Percentiles rank a stretch among this genome's conserved stretches.
Conservation (phyloP, 2,888 invertebrate genomes). For the Chromoteleia sp. region DNA sequence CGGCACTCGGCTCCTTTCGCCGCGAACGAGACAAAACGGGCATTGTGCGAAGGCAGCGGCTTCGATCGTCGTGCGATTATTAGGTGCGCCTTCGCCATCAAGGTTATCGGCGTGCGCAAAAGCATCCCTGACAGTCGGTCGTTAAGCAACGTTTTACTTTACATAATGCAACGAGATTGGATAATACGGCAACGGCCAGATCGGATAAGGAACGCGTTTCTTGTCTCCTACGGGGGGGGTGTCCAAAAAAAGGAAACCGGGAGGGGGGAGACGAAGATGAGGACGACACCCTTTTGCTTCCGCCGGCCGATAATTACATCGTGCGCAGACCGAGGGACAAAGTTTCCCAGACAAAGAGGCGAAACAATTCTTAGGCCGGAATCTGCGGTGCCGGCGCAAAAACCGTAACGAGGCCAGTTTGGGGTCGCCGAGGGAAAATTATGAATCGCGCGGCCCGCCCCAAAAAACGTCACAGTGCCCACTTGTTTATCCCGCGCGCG, state of each 20-base stretch:
- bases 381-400: slow-evolving; percentile 81
- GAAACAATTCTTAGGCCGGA: slow-evolving; percentile 76
- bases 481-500: slow-evolving; percentile 58
- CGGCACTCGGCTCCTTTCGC: slow-evolving; percentile 59
- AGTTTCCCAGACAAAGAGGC: slow-evolving; percentile 54
- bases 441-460: slow-evolving; percentile 75
- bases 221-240: background rate
- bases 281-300: slow-evolving; percentile 10
- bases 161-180: slow-evolving; percentile 67
- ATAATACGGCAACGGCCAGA: slow-evolving; percentile 46
- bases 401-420: slow-evolving; percentile 80
- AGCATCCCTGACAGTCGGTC: slow-evolving; percentile 64
- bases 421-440: slow-evolving; percentile 80
- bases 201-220: slow-evolving; percentile 37
- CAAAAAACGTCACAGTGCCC: slow-evolving; percentile 72
- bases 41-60: slow-evolving; percentile 59
- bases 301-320: slow-evolving; percentile 23
- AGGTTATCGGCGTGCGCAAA: slow-evolving; percentile 68
- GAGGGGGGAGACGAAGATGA: background rate
- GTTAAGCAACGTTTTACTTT: slow-evolving; percentile 70
- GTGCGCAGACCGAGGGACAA: slow-evolving; percentile 20
- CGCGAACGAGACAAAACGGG: slow-evolving; percentile 61
- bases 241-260: background rate
- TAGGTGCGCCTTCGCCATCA: slow-evolving; percentile 62
- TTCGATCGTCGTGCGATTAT: slow-evolving; percentile 69